Conservation (phyloP, 2,888 invertebrate species). For the Andrena camellia region DNA sequence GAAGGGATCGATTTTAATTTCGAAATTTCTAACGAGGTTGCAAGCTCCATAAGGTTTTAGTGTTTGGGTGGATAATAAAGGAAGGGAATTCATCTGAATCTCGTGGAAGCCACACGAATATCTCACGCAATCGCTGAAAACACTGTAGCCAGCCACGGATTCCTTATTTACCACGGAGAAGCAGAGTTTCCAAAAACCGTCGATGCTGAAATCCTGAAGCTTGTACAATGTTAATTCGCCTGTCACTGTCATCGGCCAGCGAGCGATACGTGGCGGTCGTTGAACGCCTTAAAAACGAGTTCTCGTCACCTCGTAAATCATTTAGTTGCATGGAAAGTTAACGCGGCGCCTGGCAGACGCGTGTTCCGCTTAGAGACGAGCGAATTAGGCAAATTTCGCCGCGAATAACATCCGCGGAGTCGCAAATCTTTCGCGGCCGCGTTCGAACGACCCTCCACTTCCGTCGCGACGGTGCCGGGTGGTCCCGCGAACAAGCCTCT, state of each 20-base stretch:
- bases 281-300: background rate
- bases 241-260: background rate
- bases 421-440: constrained; percentile 30
- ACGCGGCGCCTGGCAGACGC: constrained; percentile 20
- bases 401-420: constrained; percentile 7
- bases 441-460: constrained; percentile 27
- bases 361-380: constrained; percentile 48
- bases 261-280: background rate
- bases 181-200: no score
- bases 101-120: no score
- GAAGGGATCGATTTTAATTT: no score
- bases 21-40: no score
- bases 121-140: no score
- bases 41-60: no score
- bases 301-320: constrained; percentile 28
- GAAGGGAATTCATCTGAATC: no score
- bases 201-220: no score
- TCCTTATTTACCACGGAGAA: no score
- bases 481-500: constrained; percentile 30
- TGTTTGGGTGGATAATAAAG: no score
- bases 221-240: background rate
- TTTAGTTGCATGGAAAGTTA: constrained; percentile 3
- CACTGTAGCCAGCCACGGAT: no score
- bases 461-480: constrained; percentile 47
- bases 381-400: constrained; percentile 57